Base-by-base conservation (phyloP, 2,888 invertebrate species). In the Dione vanillae region DNA sequence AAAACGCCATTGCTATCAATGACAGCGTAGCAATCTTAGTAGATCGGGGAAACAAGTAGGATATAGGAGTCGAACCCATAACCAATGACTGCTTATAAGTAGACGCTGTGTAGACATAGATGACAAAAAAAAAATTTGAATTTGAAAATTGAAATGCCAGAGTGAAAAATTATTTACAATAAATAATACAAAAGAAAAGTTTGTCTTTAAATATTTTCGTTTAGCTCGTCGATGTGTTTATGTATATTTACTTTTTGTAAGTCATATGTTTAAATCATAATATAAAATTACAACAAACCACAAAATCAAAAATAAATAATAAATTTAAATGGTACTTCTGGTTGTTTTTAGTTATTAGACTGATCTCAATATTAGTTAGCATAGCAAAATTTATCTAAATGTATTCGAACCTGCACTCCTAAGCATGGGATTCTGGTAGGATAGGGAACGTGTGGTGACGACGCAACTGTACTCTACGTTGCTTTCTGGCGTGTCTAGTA, bases 381-480 rank as follows among this genome's bases (percentile, higher is more conserved):
- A 16, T 56, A 56, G 37, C 16, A 56, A 16, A 56, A 56, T 56
- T n/a, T 56, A 56, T 56, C 56, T 56, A 37, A 56, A 56, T 56
- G 12, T 16, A 56, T 16, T 56, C 75, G 75, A 64, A 76, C 76
- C 76, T 76, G 70, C n/a, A 16, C 71, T 76, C 67, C 70, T 77
- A 67, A 78, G 70, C 56, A 79, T 71, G 14, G 83, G 83, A 65
- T 80, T 81, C 77, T 81, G 81, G 78, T 81, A 85, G 67, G 84
- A 79, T 74, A 78, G 74, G 51, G 85, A 83, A 35, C 82, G 78
- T 74, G 81, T 81, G 61, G 82, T 81, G 77, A 79, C 79, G 62
- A 80, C 79, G 79, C 81, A 82, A 76, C 81, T 77, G 80, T 82
- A 84, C 75, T 78, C 77, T 43, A 81, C 75, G 47, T 80, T 77